Base-by-base conservation (phyloP, 2,888 invertebrate genomes). In the Orgyia antiqua region DNA sequence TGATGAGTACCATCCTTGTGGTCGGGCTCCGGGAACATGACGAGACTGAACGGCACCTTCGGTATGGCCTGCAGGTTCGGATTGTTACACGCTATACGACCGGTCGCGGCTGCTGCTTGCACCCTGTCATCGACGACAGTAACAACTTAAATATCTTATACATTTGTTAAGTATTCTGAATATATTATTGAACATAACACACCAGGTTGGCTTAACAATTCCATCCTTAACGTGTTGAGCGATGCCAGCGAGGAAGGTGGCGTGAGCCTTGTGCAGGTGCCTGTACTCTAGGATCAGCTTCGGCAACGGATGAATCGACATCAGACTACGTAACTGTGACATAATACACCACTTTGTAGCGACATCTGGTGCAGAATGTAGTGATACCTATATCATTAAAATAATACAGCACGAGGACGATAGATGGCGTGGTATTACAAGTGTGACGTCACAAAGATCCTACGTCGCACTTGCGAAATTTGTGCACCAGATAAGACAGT, bases 61-160 rank as follows among this genome's bases (percentile, higher is more conserved):
- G 88, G 88, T 39, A 88, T 77, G 3, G 87, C 80, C 48, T 88
- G 88, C 36, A 88, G 47, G 48, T 88, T 88, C 0, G 88, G 88
- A 34, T 73, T 77, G 54, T 61, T 77, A 9, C 69, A 78, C 0
- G 80, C 78, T 10, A 88, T 73, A 15, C 88, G 74, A 0, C 88
- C 88, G 0, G 88, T 88, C 1, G 78, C 82, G 1, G 87, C 75
- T 2, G 86, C 77, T 2, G 60, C 75, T 47, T 87, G 87, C 5
- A 72, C 77, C 87, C 87, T 88, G 11, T 1, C 10, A 9, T 3
- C n/a, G n/a, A n/a, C n/a, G n/a, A n/a, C n/a, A n/a, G n/a, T n/a
- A n/a, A n/a, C n/a, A n/a, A n/a, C n/a, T n/a, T n/a, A n/a, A n/a
- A n/a, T n/a, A n/a, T n/a, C n/a, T n/a, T n/a, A n/a, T n/a, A n/a